Percentiles rank a stretch among this genome's conserved stretches.
These are phyloP conservation scores for Echeneis naucrates DNA, from an alignment of 2,797 vertebrate genomes.

Conservation along the genomic window DNA sequence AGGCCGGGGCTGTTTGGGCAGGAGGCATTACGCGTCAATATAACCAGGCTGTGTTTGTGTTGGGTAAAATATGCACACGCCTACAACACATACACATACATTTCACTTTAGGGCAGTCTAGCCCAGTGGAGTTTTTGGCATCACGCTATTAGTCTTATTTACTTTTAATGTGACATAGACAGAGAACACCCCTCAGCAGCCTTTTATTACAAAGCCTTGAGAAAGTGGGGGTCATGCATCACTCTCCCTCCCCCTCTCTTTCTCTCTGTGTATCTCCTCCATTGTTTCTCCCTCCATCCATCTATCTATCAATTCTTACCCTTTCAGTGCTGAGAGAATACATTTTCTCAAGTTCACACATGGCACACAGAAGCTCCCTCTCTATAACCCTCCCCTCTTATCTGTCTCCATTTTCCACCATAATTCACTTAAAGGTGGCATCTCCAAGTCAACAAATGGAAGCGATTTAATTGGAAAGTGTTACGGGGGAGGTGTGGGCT, in stretches of 20 bases:
- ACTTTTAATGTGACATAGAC: slow-evolving; percentile 84
- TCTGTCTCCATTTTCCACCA: slow-evolving; percentile 62
- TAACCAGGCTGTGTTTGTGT: slow-evolving; percentile 20
- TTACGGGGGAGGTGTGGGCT: slow-evolving; percentile 58
- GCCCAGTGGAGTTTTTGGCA: slow-evolving; percentile 64
- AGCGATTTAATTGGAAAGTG: slow-evolving; percentile 76
- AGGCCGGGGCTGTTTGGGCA: slow-evolving; percentile 17
- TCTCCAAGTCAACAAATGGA: slow-evolving; percentile 72
- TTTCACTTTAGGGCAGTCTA: slow-evolving; percentile 50
- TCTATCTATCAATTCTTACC: slow-evolving; percentile 70
- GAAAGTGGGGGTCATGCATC: slow-evolving; percentile 76
- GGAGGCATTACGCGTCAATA: slow-evolving; percentile 13
- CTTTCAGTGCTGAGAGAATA: slow-evolving; percentile 64
- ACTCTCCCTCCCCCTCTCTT: slow-evolving; percentile 58
- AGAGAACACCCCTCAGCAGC: slow-evolving; percentile 72
- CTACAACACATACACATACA: slow-evolving; percentile 28
- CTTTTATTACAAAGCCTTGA: slow-evolving; percentile 82
- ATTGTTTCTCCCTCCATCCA: slow-evolving; percentile 63
- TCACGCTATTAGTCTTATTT: slow-evolving; percentile 82
- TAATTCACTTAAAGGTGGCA: slow-evolving; percentile 75
- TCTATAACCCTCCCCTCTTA: slow-evolving; percentile 48
- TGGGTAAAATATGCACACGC: slow-evolving; percentile 23
- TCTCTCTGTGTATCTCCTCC: slow-evolving; percentile 48
- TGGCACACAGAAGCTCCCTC: slow-evolving; percentile 41
- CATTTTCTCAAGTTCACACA: slow-evolving; percentile 68